phyloP scores from a whole-genome alignment of 2,888 invertebrate species.

The Drosophila recens region DNA sequence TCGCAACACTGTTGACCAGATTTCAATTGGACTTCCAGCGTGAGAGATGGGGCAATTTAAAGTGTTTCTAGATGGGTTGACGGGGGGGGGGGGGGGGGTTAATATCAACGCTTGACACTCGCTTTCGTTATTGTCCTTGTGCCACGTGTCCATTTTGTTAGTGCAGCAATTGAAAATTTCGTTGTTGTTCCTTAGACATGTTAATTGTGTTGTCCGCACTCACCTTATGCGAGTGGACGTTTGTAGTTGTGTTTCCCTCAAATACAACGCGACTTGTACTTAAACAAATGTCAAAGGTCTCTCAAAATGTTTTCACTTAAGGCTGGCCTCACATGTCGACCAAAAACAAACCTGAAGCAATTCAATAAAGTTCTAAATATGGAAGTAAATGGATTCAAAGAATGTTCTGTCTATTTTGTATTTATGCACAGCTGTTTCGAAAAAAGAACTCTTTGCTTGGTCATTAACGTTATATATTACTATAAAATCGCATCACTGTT shows the following conservation, averaged over 20 bases:
- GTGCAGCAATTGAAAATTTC: slow-evolving; percentile 30
- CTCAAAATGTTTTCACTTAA: not conserved
- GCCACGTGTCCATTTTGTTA: slow-evolving; percentile 33
- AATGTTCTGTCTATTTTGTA: not conserved
- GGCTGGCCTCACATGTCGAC: not conserved
- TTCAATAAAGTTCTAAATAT: not conserved
- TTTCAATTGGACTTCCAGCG: slow-evolving; percentile 37
- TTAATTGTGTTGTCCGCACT: slow-evolving; percentile 53
- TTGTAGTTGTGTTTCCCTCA: not conserved
- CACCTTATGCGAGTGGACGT: not conserved
- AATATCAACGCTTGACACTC: slow-evolving; percentile 70
- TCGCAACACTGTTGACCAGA: slow-evolving; percentile 46
- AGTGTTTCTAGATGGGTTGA: slow-evolving; percentile 13
- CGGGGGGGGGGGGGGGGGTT: slow-evolving; percentile 26
- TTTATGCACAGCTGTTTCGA: no score
- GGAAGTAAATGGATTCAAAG: not conserved
- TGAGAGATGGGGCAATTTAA: slow-evolving; percentile 14
- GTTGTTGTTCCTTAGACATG: slow-evolving; percentile 28
- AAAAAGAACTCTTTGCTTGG: no score
- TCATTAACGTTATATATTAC: no score
- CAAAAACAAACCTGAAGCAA: not conserved
- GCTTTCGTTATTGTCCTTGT: slow-evolving; percentile 37
- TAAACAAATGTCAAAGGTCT: slow-evolving; percentile 39
- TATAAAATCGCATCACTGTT: no score
- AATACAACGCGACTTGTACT: slow-evolving; percentile 12